Evolutionary conservation across 2,888 invertebrate genomes (phyloP).

Genomic region (Dicyrtoma fusca): DNA sequence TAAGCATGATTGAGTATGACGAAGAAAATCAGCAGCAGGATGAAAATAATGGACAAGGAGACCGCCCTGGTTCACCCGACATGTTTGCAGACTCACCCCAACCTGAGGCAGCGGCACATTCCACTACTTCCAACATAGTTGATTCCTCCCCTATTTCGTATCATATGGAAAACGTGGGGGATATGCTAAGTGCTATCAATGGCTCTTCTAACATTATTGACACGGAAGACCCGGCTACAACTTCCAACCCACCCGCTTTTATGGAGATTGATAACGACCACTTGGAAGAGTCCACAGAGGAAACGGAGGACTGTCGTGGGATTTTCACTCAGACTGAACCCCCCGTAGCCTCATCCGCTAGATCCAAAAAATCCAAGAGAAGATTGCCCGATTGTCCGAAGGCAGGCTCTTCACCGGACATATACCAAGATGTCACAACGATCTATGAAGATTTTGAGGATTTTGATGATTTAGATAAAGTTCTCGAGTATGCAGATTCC

Average conservation of each 20-base stretch:
- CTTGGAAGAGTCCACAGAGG: no score
- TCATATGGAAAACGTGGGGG: not conserved
- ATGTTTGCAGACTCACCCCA: conserved; percentile 1
- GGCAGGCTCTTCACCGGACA: not conserved
- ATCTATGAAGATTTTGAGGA: conserved; percentile 18
- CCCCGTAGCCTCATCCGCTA: not conserved
- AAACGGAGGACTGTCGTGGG: not conserved
- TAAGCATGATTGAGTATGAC: conserved; percentile 18
- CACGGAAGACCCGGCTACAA: no score
- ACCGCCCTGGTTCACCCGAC: conserved; percentile 12
- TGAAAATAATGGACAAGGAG: not conserved
- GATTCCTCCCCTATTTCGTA: not conserved
- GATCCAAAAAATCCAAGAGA: no score
- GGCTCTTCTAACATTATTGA: not conserved
- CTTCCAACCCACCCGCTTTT: no score
- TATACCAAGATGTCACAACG: not conserved
- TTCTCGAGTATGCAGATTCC: conserved; percentile 5
- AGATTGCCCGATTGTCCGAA: not conserved
- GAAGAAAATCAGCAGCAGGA: conserved; percentile 6
- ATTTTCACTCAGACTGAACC: not conserved
- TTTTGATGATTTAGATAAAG: conserved; percentile 16
- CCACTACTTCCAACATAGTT: not conserved
- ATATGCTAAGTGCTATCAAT: not conserved
- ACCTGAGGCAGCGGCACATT: not conserved
- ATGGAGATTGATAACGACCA: no score